These are phyloP conservation scores for Cossypha caffra DNA, from an alignment of 2,797 vertebrate genomes.

Conservation along the genomic window DNA sequence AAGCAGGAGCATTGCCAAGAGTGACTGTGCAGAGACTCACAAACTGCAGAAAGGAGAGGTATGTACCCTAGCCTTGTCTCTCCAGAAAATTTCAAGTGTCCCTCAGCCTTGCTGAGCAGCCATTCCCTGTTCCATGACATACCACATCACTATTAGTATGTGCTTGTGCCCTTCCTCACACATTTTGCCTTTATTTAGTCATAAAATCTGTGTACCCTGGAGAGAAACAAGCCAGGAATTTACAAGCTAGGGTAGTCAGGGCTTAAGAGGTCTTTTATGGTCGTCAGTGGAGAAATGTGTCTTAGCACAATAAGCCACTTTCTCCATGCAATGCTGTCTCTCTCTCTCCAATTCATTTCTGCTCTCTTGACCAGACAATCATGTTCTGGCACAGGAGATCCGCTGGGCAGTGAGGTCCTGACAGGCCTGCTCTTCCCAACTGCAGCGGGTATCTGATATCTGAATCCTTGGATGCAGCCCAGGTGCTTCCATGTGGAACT, in stretches of 20 bases:
- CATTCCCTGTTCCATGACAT: background rate
- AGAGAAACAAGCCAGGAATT: background rate
- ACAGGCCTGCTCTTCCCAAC: background rate
- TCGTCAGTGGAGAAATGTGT: background rate
- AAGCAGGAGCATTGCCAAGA: background rate
- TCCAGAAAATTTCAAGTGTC: background rate
- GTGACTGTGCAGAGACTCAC: background rate
- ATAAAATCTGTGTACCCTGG: background rate
- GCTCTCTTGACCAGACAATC: background rate
- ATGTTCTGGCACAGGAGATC: background rate
- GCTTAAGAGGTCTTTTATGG: background rate
- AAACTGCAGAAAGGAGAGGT: background rate
- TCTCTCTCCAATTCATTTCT: background rate
- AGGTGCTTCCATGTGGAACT: background rate
- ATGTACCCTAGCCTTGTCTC: background rate
- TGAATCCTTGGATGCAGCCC: background rate
- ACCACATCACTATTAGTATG: background rate
- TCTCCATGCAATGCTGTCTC: background rate
- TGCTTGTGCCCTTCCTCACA: background rate
- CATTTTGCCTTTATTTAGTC: background rate
- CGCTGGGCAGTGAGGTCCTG: background rate
- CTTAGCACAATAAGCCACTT: background rate
- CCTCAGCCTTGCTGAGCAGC: background rate
- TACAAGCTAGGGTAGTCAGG: rapidly evolving
- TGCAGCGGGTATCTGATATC: background rate